A percentile compares a stretch with the other conserved stretches of the same genome.
Evolutionary conservation across 2,797 vertebrate species (phyloP).

Genomic region (Platalea minor): DNA sequence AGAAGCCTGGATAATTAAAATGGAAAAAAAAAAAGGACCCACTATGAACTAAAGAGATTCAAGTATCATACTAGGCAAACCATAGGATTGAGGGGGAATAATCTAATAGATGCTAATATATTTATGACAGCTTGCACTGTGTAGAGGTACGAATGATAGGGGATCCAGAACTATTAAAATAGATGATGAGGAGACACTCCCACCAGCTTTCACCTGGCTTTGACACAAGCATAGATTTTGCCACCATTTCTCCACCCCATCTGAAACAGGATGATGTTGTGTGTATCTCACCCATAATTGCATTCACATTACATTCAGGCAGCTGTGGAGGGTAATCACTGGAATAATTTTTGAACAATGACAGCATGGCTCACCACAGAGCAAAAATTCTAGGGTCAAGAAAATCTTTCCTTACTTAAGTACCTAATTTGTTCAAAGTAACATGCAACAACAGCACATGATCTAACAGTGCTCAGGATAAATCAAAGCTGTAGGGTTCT

Average conservation of each 20-base stretch:
- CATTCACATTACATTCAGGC: neutral
- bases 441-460: fast-evolving
- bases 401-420: neutral
- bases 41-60: neutral
- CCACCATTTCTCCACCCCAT: neutral
- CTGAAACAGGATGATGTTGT: neutral
- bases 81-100: neutral
- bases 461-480: neutral
- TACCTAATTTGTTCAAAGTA: neutral
- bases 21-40: neutral
- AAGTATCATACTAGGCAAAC: neutral
- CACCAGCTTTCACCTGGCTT: neutral
- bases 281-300: fast-evolving
- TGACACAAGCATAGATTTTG: neutral
- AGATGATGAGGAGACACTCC: neutral
- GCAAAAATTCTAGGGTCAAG: neutral
- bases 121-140: neutral
- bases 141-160: neutral
- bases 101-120: neutral
- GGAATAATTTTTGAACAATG: neutral
- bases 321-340: neutral
- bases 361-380: neutral
- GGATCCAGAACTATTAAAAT: neutral
- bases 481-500: neutral
- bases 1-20: neutral